A percentile compares a stretch with the other conserved stretches of the same genome.
These are phyloP conservation scores for Polydrusus tereticollis DNA, from an alignment of 2,888 invertebrate species.

Conservation along the genomic window DNA sequence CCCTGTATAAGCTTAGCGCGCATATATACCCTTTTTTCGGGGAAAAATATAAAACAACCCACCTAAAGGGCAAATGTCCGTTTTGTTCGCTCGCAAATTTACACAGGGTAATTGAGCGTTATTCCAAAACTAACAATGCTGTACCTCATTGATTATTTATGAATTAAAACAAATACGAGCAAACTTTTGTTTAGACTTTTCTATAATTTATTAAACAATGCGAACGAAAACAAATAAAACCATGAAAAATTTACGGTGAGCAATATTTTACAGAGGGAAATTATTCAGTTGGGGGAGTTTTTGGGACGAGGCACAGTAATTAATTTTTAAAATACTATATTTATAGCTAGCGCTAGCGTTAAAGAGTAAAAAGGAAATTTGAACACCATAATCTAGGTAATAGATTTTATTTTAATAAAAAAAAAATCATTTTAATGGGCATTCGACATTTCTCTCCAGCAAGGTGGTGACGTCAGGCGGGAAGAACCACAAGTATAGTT, in stretches of 20 bases:
- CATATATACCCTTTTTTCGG: too few species aligned
- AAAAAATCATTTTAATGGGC: too few species aligned
- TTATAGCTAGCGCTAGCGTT: too few species aligned
- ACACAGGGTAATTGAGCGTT: conserved; percentile 40
- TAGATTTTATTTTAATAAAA: too few species aligned
- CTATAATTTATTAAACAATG: conserved; percentile 32
- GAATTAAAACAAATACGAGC: conserved; percentile 27
- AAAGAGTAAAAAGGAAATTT: too few species aligned
- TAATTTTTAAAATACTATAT: too few species aligned
- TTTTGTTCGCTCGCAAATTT: conserved; percentile 33
- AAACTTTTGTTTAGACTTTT: conserved; percentile 35
- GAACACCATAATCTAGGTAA: too few species aligned
- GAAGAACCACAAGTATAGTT: too few species aligned
- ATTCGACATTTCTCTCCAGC: too few species aligned
- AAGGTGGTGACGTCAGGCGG: too few species aligned
- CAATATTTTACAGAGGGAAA: conserved; percentile 2
- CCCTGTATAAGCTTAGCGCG: too few species aligned
- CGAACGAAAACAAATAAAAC: conserved; percentile 19
- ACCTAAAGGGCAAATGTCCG: conserved; percentile 18
- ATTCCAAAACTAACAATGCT: conserved; percentile 34
- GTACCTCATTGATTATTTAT: conserved; percentile 33
- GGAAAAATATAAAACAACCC: neutral
- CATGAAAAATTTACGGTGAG: conserved; percentile 7
- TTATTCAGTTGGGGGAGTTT: conserved; percentile 11
- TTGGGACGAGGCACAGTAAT: too few species aligned